Base-by-base conservation (phyloP, 2,113 vertebrate genomes). In the Syngnathus floridae region DNA sequence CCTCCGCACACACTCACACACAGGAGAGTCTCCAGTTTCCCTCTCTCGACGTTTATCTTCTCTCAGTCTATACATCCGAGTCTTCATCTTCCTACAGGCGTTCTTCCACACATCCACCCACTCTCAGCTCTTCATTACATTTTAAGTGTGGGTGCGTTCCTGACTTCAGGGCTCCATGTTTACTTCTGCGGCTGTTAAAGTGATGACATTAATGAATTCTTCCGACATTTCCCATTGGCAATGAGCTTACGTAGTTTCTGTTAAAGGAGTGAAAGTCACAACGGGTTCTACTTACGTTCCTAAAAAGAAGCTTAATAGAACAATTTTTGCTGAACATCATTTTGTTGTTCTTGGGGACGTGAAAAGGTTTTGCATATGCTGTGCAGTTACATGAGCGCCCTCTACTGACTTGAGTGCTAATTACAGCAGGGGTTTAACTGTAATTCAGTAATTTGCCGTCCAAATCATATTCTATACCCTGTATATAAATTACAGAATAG, bases 121-220 rank as follows among this genome's bases (percentile, higher is more conserved):
- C 84, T 65, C 74, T 72, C 52, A 68, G 62, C 57, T 48, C 63
- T 73, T 48, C 54, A 75, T 71, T 74, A 74, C 36, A 63, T 35
- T 9, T 21, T 48, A 46, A 45, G 46, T 54, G 16, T 19, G 41
- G 17, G 46, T 26, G 6, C 60, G 21, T 58, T 36, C 56, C 48
- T 64, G 51, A 67, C 79, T 85, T 59, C 56, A 9, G 72, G 72
- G 71, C 46, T 41, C 58, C 55, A 64, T 64, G 66, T 70, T 83
- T 63, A 64, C 79, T 77, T 60, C 22, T 65, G 71, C 49, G 37
- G 76, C 80, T 66, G 73, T 82, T 75, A 75, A 72, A 82, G 64
- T 82, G 72, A 81, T 82, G 83, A 81, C 22, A 21, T 81, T 1
- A 64, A 67, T 81, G 71, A 80, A 77, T 71, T 56, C 75, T 67